Conservation (phyloP, 2,888 invertebrate species). For the Drosophila mercatorum region DNA sequence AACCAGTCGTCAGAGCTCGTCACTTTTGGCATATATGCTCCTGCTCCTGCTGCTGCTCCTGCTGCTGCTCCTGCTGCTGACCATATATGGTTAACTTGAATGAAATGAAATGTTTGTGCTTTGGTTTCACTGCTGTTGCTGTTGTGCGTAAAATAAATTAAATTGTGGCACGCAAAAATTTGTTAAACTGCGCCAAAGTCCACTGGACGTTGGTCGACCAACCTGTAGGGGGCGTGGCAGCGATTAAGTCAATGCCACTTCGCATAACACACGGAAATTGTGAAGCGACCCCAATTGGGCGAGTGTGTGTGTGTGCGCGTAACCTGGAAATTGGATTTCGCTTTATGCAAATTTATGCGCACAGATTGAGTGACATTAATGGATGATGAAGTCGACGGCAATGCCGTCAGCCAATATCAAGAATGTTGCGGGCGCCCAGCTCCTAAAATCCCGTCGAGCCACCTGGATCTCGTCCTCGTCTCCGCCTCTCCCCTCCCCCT, state of each 20-base stretch:
- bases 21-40: conserved; percentile 7
- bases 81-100: conserved; percentile 36
- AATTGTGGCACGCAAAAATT: conserved; percentile 68
- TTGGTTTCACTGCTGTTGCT: neutral
- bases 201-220: conserved; percentile 3
- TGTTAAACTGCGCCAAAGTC: conserved; percentile 45
- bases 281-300: conserved; percentile 5
- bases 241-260: conserved; percentile 47
- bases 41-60: neutral
- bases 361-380: conserved; percentile 78
- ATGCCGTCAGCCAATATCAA: conserved; percentile 12
- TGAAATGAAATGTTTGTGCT: neutral
- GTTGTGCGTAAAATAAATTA: conserved; percentile 61
- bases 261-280: conserved; percentile 40
- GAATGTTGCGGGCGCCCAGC: conserved; percentile 7
- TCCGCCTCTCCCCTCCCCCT: no score
- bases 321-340: conserved; percentile 72
- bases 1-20: conserved; percentile 16
- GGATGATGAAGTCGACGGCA: conserved; percentile 70
- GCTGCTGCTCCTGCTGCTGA: neutral
- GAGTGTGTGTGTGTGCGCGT: conserved; percentile 19
- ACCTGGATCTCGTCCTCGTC: neutral
- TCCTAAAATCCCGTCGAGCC: neutral
- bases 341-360: conserved; percentile 79
- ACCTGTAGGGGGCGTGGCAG: conserved; percentile 35